Evolutionary conservation across 2,888 invertebrate species (phyloP).

Genomic region (Ichneumoninae sp.): DNA sequence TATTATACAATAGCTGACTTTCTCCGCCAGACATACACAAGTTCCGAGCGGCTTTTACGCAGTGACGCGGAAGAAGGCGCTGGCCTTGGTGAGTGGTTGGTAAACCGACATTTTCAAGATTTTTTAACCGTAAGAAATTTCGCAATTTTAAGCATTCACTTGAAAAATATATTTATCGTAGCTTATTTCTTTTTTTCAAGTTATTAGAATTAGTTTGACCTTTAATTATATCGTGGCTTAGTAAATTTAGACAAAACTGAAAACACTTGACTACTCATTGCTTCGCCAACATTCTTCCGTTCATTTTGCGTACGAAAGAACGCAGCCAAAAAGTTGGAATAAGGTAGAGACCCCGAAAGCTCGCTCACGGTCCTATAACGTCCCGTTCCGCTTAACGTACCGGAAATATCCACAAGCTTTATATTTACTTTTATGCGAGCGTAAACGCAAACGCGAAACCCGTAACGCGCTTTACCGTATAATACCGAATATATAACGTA

Average conservation of each 20-base stretch:
- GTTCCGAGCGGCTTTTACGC: not conserved
- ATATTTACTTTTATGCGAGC: constrained; percentile 82
- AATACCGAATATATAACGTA: constrained; percentile 5
- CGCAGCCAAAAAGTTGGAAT: constrained; percentile 23
- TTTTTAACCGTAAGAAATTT: not conserved
- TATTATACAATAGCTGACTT: constrained; percentile 80
- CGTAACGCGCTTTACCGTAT: constrained; percentile 44
- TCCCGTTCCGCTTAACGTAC: constrained; percentile 77
- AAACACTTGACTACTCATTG: not conserved
- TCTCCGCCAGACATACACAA: constrained; percentile 70
- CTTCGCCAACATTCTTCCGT: not conserved
- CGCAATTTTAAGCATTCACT: too few relatives aligned
- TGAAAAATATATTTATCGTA: too few relatives aligned
- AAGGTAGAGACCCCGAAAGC: constrained; percentile 35
- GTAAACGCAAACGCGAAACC: constrained; percentile 79
- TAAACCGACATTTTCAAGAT: not conserved
- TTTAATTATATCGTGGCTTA: too few relatives aligned
- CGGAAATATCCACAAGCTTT: constrained; percentile 80
- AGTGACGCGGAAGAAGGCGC: not conserved
- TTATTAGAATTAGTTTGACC: not conserved
- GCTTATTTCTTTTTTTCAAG: too few relatives aligned
- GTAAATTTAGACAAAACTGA: not conserved
- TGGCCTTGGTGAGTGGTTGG: not conserved
- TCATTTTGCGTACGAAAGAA: constrained; percentile 27
- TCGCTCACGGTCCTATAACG: constrained; percentile 31